Evolutionary conservation across 2,797 vertebrate species (phyloP).

Genomic region (Acipenser ruthenus): DNA sequence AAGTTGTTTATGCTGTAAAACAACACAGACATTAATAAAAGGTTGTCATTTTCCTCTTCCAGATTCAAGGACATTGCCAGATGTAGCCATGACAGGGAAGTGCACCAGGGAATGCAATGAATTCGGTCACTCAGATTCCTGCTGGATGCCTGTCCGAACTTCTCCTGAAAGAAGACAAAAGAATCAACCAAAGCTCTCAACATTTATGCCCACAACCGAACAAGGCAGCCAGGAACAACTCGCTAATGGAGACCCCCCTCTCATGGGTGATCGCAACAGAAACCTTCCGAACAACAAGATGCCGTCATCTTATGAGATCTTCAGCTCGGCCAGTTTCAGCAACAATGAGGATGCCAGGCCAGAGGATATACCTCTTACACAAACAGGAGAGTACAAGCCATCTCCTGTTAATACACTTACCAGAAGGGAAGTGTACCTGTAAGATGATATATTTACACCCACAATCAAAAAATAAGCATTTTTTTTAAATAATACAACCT

Average conservation of each 20-base stretch:
- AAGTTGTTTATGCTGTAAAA: background rate
- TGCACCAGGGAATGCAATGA: constrained; percentile 90
- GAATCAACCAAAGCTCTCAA: constrained; percentile 87
- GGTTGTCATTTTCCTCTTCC: constrained; percentile 16
- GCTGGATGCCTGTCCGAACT: constrained; percentile 89
- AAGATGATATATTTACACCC: constrained; percentile 35
- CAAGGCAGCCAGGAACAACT: constrained; percentile 84
- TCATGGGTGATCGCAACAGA: constrained; percentile 77
- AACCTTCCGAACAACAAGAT: constrained; percentile 94
- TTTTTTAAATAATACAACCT: too few relatives aligned
- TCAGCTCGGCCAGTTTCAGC: constrained; percentile 82
- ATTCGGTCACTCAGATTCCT: constrained; percentile 92
- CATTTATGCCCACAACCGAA: constrained; percentile 83
- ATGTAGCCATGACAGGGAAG: constrained; percentile 91
- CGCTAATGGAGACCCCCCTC: constrained; percentile 83
- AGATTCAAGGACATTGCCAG: constrained; percentile 93
- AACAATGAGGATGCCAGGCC: constrained; percentile 74
- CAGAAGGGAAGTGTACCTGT: constrained; percentile 95
- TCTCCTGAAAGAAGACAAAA: constrained; percentile 79
- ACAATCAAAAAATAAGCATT: too few relatives aligned
- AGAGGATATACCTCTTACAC: constrained; percentile 89
- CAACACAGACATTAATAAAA: constrained; percentile 2
- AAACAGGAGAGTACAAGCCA: constrained; percentile 91
- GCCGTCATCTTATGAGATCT: constrained; percentile 93
- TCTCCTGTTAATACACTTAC: constrained; percentile 90